These are phyloP conservation scores for Ptychadena robeensis DNA, from an alignment of 2,797 vertebrate genomes.

Conservation along the genomic window DNA sequence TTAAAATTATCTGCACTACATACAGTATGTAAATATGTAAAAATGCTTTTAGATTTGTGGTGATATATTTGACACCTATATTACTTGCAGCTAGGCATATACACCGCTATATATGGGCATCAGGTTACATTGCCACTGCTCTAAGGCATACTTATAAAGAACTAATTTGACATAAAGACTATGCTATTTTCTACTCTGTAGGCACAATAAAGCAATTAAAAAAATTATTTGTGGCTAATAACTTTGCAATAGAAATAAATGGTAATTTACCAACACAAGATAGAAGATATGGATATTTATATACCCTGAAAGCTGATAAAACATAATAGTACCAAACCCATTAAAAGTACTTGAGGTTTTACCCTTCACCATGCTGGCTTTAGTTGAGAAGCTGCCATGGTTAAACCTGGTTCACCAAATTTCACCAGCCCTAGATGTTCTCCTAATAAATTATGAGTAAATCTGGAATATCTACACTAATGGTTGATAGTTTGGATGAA, in stretches of 20 bases:
- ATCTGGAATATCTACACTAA: not conserved
- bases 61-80: too few relatives aligned
- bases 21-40: too few relatives aligned
- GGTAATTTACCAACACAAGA: not conserved
- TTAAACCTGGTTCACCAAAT: too few relatives aligned
- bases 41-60: too few relatives aligned
- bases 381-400: not conserved
- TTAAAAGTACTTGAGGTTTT: not conserved
- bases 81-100: too few relatives aligned
- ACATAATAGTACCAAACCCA: not conserved
- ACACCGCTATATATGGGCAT: too few relatives aligned
- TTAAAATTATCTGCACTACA: too few relatives aligned
- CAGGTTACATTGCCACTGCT: too few relatives aligned
- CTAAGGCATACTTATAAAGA: not conserved
- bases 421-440: not conserved
- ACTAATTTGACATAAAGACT: not conserved
- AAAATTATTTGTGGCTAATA: not conserved
- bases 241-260: not conserved
- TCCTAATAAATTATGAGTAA: not conserved
- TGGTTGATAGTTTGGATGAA: not conserved
- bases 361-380: not conserved
- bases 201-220: not conserved
- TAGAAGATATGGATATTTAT: not conserved
- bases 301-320: not conserved
- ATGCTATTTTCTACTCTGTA: not conserved